A percentile compares a stretch with the other conserved stretches of the same genome.
These are phyloP conservation scores for Cylloceria caligata DNA, from an alignment of 2,888 invertebrate genomes.

Conservation along the genomic window DNA sequence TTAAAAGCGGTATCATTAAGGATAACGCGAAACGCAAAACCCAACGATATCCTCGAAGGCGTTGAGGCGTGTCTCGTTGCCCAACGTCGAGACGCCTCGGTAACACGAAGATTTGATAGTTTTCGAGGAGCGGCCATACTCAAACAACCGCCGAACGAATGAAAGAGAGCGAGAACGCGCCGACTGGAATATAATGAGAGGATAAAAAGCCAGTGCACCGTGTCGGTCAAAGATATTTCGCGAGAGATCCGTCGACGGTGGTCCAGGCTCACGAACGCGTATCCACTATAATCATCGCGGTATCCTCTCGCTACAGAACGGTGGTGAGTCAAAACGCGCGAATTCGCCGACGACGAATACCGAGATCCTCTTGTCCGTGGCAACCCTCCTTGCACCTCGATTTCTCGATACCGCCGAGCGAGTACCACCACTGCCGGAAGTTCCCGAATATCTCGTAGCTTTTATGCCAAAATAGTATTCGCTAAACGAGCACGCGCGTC, in stretches of 20 bases:
- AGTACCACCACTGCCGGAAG: conserved; percentile 18
- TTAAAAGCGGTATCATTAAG: conserved; percentile 8
- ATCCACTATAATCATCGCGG: not conserved
- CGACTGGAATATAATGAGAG: conserved; percentile 13
- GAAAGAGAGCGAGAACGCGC: conserved; percentile 21
- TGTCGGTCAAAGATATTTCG: not conserved
- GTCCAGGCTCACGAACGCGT: not conserved
- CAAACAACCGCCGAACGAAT: conserved; percentile 81
- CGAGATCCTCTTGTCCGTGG: not conserved
- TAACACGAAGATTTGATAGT: conserved; percentile 6
- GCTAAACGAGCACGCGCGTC: conserved; percentile 3
- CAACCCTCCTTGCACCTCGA: not conserved
- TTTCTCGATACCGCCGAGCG: too few species aligned
- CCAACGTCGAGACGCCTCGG: not conserved
- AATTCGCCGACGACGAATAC: not conserved
- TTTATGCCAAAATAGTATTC: conserved; percentile 12
- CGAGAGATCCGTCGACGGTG: not conserved
- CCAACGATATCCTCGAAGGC: conserved; percentile 40
- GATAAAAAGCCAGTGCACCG: conserved; percentile 8
- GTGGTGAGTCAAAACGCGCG: conserved; percentile 11
- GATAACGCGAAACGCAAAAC: conserved; percentile 17
- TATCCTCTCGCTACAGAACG: conserved; percentile 1
- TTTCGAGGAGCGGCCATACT: conserved; percentile 78
- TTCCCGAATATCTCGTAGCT: not conserved
- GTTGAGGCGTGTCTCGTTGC: conserved; percentile 29